Evolutionary conservation across 2,888 invertebrate species (phyloP).

Genomic region (Muscina levida): DNA sequence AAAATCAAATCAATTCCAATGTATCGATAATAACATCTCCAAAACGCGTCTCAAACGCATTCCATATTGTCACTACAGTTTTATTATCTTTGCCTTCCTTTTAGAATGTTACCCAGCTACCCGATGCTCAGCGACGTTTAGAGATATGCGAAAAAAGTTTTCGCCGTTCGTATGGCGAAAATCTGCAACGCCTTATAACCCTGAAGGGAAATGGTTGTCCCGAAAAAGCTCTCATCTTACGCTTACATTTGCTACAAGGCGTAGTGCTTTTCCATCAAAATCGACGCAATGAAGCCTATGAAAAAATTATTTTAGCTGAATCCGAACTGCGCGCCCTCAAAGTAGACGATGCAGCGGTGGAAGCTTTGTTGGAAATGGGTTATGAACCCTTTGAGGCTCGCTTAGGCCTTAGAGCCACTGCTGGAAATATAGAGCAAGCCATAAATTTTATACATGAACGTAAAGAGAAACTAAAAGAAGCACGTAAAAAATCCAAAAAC

Average conservation of each 20-base stretch:
- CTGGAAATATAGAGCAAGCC: constrained; percentile 83
- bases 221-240: constrained; percentile 87
- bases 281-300: constrained; percentile 83
- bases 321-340: constrained; percentile 84
- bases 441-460: constrained; percentile 84
- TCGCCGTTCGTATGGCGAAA: constrained; percentile 84
- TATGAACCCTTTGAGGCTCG: constrained; percentile 86
- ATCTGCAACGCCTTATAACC: constrained; percentile 83
- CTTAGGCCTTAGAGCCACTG: constrained; percentile 84
- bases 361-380: constrained; percentile 83
- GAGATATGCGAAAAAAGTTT: constrained; percentile 85
- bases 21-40: too few relatives aligned
- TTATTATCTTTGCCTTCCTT: too few relatives aligned
- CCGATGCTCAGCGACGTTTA: constrained; percentile 87
- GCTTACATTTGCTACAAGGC: constrained; percentile 89
- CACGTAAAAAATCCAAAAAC: constrained; percentile 81
- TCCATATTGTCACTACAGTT: too few relatives aligned
- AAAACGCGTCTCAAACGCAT: too few relatives aligned
- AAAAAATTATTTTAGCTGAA: constrained; percentile 84
- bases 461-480: constrained; percentile 81
- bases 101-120: constrained; percentile 84
- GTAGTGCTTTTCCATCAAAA: constrained; percentile 90
- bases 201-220: constrained; percentile 83
- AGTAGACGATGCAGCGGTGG: constrained; percentile 82
- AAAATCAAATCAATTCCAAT: too few relatives aligned